phyloP scores from a whole-genome alignment of 2,113 vertebrate species.

The Dasyurus viverrinus region DNA sequence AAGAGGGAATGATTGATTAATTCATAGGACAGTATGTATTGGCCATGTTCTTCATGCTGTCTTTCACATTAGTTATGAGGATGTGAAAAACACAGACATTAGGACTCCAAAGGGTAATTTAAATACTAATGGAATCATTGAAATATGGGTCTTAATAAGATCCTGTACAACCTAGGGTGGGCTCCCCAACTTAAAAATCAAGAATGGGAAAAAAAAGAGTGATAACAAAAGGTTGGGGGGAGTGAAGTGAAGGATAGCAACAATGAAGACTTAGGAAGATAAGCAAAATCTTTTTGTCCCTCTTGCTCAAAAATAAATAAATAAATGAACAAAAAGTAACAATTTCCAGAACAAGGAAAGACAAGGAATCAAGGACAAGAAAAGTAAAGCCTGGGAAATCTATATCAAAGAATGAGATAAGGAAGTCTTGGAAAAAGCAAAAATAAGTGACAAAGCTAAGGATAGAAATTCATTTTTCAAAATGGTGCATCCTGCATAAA shows the following conservation, averaged over 20 bases:
- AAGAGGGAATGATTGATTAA: not conserved
- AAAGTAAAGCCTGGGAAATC: slow-evolving; percentile 17
- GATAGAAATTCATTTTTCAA: slow-evolving; percentile 1
- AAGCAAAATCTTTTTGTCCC: not conserved
- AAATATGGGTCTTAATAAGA: not conserved
- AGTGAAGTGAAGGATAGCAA: not conserved
- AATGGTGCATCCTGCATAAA: not conserved
- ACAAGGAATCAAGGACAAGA: not conserved
- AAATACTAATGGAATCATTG: not conserved
- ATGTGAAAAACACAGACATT: slow-evolving; percentile 12
- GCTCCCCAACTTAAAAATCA: slow-evolving; percentile 27
- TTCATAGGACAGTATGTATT: not conserved
- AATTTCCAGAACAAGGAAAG: not conserved
- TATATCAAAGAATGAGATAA: slow-evolving; percentile 4
- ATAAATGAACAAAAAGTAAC: not conserved
- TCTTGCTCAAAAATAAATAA: not conserved
- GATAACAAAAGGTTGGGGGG: not conserved
- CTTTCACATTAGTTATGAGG: not conserved
- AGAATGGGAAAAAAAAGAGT: not conserved
- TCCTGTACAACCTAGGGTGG: not conserved
- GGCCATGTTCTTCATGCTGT: slow-evolving; percentile 35
- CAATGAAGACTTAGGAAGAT: not conserved
- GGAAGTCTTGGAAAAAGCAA: slow-evolving; percentile 10
- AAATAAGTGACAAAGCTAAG: slow-evolving; percentile 13
- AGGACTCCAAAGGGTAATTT: not conserved